Conservation (phyloP, 2,888 invertebrate species). For the Tuta absoluta region DNA sequence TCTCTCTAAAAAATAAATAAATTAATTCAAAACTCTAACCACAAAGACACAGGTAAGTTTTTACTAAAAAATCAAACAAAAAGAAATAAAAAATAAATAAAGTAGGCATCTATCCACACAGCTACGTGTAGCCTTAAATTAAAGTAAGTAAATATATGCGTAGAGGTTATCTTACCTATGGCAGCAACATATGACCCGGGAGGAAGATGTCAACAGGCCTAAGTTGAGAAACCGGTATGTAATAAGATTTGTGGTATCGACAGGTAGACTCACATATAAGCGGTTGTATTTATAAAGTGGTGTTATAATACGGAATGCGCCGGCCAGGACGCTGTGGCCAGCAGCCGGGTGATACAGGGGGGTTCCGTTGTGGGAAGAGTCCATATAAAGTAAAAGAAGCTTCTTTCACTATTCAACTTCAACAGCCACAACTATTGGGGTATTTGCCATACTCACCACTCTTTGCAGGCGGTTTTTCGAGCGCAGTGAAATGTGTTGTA, state of each 20-base stretch:
- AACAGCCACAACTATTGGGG: too few relatives aligned
- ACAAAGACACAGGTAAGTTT: too few relatives aligned
- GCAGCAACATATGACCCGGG: slow-evolving; percentile 27
- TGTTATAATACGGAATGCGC: slow-evolving; percentile 73
- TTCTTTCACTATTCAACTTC: too few relatives aligned
- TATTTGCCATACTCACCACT: too few relatives aligned
- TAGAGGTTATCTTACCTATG: slow-evolving; percentile 9
- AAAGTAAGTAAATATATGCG: slow-evolving; percentile 2
- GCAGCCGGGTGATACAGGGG: slow-evolving; percentile 54
- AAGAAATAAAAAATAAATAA: too few relatives aligned
- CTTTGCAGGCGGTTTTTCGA: too few relatives aligned
- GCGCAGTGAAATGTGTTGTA: too few relatives aligned
- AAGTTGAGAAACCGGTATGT: slow-evolving; percentile 43
- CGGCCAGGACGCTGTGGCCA: slow-evolving; percentile 45
- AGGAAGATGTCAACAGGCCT: slow-evolving; percentile 67
- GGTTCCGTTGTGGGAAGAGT: slow-evolving; percentile 31
- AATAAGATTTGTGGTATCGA: slow-evolving; percentile 56
- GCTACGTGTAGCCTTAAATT: not conserved
- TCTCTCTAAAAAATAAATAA: too few relatives aligned
- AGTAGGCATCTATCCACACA: not conserved
- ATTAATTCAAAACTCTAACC: too few relatives aligned
- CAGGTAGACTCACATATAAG: slow-evolving; percentile 70
- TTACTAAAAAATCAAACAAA: too few relatives aligned
- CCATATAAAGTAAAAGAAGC: not conserved
- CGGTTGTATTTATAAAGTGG: slow-evolving; percentile 73